Evolutionary conservation across 2,888 invertebrate genomes (phyloP).

Genomic region (Lithophane ornitopus): DNA sequence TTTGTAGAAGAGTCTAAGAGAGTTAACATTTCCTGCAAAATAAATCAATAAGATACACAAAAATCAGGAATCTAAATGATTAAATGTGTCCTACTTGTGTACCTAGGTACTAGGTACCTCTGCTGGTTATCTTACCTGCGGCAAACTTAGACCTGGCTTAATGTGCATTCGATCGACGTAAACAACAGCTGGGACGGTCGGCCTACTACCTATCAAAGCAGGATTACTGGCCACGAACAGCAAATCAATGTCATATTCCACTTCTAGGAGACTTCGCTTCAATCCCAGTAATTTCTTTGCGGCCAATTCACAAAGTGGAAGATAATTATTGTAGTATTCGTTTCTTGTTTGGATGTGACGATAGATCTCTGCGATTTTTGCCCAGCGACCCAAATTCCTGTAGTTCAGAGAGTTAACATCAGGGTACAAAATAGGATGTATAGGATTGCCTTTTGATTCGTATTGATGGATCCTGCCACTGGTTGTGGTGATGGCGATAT

Average conservation of each 20-base stretch:
- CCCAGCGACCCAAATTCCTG: conserved; percentile 83
- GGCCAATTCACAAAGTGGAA: conserved; percentile 81
- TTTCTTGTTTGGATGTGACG: conserved; percentile 78
- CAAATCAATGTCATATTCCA: conserved; percentile 86
- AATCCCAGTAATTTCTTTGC: conserved; percentile 82
- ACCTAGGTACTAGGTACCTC: too few relatives aligned
- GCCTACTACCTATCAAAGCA: conserved; percentile 82
- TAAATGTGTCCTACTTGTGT: too few relatives aligned
- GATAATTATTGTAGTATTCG: conserved; percentile 82
- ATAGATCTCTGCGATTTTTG: conserved; percentile 79
- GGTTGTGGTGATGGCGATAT: conserved; percentile 88
- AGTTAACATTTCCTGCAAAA: conserved; percentile 79
- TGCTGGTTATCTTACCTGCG: conserved; percentile 73
- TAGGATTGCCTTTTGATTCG: conserved; percentile 88
- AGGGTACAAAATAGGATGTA: conserved; percentile 88
- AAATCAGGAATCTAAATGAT: neutral
- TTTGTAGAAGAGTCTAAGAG: conserved; percentile 83
- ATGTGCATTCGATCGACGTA: conserved; percentile 86
- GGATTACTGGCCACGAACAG: conserved; percentile 84
- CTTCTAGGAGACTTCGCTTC: conserved; percentile 79
- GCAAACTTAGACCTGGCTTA: conserved; percentile 77
- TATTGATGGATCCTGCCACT: conserved; percentile 87
- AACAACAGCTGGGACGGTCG: conserved; percentile 80
- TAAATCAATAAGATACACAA: neutral
- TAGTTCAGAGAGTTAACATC: conserved; percentile 86